phyloP scores from a whole-genome alignment of 2,113 vertebrate genomes.

The Aegypius monachus region DNA sequence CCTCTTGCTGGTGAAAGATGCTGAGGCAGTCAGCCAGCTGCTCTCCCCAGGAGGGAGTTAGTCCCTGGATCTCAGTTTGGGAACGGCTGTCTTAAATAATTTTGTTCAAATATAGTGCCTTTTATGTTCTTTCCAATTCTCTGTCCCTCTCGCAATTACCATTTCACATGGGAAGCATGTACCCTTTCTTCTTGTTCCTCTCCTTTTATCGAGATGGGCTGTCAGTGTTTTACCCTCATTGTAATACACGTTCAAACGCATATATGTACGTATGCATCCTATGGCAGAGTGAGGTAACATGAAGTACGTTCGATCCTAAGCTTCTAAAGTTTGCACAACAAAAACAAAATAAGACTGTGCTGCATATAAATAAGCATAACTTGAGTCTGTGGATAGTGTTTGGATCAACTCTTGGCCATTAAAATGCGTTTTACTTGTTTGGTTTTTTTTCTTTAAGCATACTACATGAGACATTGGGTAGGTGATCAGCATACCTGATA shows the following conservation, averaged over 20 bases:
- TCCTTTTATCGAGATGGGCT: neutral
- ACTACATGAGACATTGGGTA: neutral
- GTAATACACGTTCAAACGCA: neutral
- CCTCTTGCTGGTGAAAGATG: constrained; percentile 37
- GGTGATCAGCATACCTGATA: neutral
- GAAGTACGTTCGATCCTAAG: neutral
- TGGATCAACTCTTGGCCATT: neutral
- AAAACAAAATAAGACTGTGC: neutral
- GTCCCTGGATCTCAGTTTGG: constrained; percentile 53
- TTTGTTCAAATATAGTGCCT: constrained; percentile 56
- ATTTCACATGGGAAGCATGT: constrained; percentile 38
- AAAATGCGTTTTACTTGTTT: neutral
- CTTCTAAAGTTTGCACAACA: neutral
- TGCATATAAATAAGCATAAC: neutral
- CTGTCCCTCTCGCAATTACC: neutral
- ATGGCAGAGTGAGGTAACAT: neutral
- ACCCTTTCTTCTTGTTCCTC: constrained; percentile 24
- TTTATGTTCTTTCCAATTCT: constrained; percentile 54
- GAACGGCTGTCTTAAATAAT: constrained; percentile 58
- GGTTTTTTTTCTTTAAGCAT: neutral
- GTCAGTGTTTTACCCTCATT: neutral
- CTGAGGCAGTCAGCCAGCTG: constrained; percentile 50
- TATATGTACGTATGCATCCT: accelerated
- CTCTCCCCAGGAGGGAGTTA: constrained; percentile 50
- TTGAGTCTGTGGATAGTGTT: neutral